phyloP scores from a whole-genome alignment of 2,888 invertebrate species.

The Pollenia amentaria region DNA sequence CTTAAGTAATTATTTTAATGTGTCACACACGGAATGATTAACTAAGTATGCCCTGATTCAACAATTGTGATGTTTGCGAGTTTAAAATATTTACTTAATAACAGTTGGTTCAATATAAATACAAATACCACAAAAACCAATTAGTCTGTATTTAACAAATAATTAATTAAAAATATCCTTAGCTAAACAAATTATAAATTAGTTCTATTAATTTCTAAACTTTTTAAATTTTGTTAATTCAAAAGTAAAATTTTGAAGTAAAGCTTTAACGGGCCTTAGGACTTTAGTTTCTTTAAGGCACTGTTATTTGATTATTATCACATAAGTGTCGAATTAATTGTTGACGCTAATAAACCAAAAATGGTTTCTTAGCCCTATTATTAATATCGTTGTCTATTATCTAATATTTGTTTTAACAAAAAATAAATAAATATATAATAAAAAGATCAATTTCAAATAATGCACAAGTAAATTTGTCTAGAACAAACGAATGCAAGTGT shows the following conservation, averaged over 20 bases:
- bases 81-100: not conserved
- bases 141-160: conserved; percentile 17
- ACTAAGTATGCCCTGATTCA: too few species aligned
- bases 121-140: conserved; percentile 9
- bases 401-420: conserved; percentile 50
- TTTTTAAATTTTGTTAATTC: too few species aligned
- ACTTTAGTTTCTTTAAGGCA: not conserved
- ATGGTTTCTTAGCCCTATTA: conserved; percentile 30
- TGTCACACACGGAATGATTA: too few species aligned
- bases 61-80: too few species aligned
- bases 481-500: conserved; percentile 6
- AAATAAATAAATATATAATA: not conserved
- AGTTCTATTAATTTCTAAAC: too few species aligned
- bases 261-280: too few species aligned
- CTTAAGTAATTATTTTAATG: too few species aligned
- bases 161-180: not conserved
- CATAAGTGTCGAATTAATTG: not conserved
- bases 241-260: too few species aligned
- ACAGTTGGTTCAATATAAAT: conserved; percentile 23
- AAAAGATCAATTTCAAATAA: conserved; percentile 10
- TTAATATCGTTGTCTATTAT: not conserved
- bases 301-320: conserved; percentile 15
- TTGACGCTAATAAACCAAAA: conserved; percentile 41
- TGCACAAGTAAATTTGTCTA: not conserved
- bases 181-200: too few species aligned